Conservation (phyloP, 2,888 invertebrate genomes). For the Agrochola macilenta region DNA sequence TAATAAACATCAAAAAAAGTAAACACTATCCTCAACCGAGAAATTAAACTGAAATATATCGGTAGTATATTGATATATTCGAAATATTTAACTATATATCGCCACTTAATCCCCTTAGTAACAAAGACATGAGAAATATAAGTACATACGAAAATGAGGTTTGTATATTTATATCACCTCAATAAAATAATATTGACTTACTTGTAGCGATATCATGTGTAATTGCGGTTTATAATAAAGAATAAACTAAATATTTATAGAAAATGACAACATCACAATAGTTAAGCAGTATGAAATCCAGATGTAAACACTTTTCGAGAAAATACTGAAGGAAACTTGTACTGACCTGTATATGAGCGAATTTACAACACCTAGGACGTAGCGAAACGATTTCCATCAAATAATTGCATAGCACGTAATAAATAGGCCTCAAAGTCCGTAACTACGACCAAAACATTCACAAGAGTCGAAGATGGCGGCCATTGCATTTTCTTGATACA, state of each 20-base stretch:
- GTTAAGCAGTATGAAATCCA: conserved; percentile 91
- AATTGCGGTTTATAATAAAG: conserved; percentile 55
- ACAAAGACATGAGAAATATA: conserved; percentile 84
- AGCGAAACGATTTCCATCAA: conserved; percentile 85
- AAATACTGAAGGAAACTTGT: conserved; percentile 78
- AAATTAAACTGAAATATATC: conserved; percentile 64
- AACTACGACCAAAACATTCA: conserved; percentile 94
- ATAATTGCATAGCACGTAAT: conserved; percentile 87
- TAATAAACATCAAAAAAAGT: conserved; percentile 89
- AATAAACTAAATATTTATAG: conserved; percentile 79
- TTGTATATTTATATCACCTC: conserved; percentile 80
- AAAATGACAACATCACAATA: conserved; percentile 91
- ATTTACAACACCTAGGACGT: conserved; percentile 82
- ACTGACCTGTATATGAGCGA: conserved; percentile 84
- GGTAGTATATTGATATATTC: conserved; percentile 53
- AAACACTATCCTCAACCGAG: conserved; percentile 84
- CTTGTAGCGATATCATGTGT: conserved; percentile 57
- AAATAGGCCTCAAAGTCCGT: conserved; percentile 87
- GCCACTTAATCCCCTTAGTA: conserved; percentile 78
- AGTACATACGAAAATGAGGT: conserved; percentile 87
- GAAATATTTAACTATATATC: conserved; percentile 60
- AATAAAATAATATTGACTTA: conserved; percentile 72
- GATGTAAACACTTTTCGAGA: conserved; percentile 94
- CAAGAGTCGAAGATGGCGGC: conserved; percentile 96
- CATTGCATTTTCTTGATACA: conserved; percentile 95